Conservation (phyloP, 2,888 invertebrate genomes). For the Quadroppia sp. region DNA sequence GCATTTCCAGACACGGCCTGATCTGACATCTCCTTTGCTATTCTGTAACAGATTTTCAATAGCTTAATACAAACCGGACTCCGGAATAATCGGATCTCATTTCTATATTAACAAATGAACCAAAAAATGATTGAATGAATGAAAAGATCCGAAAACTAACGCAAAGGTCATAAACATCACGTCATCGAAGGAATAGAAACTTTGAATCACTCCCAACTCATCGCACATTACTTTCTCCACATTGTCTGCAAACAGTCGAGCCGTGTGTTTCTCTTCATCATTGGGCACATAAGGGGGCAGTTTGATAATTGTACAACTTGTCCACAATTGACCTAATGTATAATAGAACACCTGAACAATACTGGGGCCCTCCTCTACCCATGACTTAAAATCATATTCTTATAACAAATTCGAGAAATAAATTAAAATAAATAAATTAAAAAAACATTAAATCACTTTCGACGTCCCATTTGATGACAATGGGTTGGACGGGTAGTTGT, state of each 20-base stretch:
- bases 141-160: neutral
- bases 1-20: neutral
- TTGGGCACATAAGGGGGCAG: constrained; percentile 53
- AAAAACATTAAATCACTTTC: neutral
- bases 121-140: neutral
- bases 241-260: constrained; percentile 52
- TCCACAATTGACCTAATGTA: constrained; percentile 15
- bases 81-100: constrained; percentile 59
- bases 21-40: constrained; percentile 59
- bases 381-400: constrained; percentile 53
- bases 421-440: neutral
- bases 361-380: constrained; percentile 67
- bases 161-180: constrained; percentile 38
- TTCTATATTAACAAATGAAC: neutral
- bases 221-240: constrained; percentile 51
- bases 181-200: constrained; percentile 38
- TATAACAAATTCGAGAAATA: neutral
- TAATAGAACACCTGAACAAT: neutral
- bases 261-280: constrained; percentile 51
- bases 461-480: constrained; percentile 66
- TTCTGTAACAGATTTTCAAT: constrained; percentile 84
- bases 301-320: constrained; percentile 33
- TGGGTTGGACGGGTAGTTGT: constrained; percentile 91
- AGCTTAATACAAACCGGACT: constrained; percentile 79
- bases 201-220: constrained; percentile 36